Evolutionary conservation across 1,140 invertebrate species (phyloP).

Genomic region (Drosophila erecta): DNA sequence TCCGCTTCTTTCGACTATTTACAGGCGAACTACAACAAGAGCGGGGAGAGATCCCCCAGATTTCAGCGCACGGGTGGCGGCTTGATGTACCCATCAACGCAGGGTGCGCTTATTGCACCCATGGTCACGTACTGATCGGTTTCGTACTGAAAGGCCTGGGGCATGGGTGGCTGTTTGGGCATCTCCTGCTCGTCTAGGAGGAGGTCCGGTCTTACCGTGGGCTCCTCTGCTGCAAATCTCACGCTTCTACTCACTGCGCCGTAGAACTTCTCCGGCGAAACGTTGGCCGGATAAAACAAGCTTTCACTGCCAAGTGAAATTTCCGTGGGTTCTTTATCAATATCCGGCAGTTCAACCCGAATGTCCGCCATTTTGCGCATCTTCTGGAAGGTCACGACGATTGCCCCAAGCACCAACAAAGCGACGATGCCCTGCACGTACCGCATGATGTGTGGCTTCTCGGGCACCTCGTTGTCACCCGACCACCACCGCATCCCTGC

Average conservation of each 20-base stretch:
- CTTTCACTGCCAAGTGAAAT: not conserved
- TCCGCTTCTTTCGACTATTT: not conserved
- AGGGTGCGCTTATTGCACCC: not conserved
- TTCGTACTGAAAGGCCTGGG: not conserved
- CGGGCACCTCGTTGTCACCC: not conserved
- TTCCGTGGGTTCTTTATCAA: not conserved
- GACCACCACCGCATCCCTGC: slow-evolving; percentile 32
- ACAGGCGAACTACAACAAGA: not conserved
- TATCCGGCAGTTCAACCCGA: not conserved
- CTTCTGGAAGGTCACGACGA: not conserved
- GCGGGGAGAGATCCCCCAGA: no score
- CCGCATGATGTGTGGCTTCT: not conserved
- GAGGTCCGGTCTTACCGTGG: not conserved
- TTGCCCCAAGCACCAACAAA: slow-evolving; percentile 14
- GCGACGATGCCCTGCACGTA: slow-evolving; percentile 13
- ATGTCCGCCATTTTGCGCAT: slow-evolving; percentile 11
- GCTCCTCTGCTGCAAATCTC: not conserved
- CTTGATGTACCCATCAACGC: not conserved
- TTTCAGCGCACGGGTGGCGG: not conserved
- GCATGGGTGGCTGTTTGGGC: not conserved
- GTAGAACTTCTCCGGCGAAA: not conserved
- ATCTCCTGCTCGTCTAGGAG: not conserved
- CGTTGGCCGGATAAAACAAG: not conserved
- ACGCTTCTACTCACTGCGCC: not conserved
- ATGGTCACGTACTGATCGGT: not conserved